Evolutionary conservation across 2,888 invertebrate genomes (phyloP).

Genomic region (Diabrotica balteata): DNA sequence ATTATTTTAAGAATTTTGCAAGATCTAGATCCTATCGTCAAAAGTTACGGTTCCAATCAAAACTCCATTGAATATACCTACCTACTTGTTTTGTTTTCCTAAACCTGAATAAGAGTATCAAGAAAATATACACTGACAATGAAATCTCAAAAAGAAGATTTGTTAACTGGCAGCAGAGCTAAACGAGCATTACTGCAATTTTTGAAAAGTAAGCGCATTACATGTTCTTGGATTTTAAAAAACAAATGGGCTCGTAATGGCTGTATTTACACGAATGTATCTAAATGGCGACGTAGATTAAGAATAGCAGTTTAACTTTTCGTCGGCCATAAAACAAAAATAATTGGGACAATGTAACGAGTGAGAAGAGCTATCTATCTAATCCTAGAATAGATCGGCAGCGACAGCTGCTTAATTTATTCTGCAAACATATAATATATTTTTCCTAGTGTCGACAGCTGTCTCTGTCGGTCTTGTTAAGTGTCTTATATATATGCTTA

Average conservation of each 20-base stretch:
- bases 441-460: slow-evolving; percentile 42
- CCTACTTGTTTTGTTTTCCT: neutral
- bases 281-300: slow-evolving; percentile 41
- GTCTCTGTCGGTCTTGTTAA: slow-evolving; percentile 37
- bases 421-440: slow-evolving; percentile 37
- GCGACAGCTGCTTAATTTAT: slow-evolving; percentile 53
- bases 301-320: slow-evolving; percentile 53
- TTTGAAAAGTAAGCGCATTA: no score
- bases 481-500: slow-evolving; percentile 21
- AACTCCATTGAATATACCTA: no score
- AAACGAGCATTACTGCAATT: no score
- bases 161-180: no score
- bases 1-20: no score
- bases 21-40: no score
- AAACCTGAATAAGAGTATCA: neutral
- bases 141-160: no score
- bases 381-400: slow-evolving; percentile 55
- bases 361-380: slow-evolving; percentile 53
- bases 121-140: neutral
- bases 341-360: slow-evolving; percentile 58
- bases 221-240: neutral
- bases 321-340: slow-evolving; percentile 57
- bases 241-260: slow-evolving; percentile 1
- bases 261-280: slow-evolving; percentile 23
- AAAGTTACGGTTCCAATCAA: no score